A percentile compares a stretch with the other conserved stretches of the same genome.
Evolutionary conservation across 1,140 invertebrate genomes (phyloP).

Genomic region (Drosophila murphyi): DNA sequence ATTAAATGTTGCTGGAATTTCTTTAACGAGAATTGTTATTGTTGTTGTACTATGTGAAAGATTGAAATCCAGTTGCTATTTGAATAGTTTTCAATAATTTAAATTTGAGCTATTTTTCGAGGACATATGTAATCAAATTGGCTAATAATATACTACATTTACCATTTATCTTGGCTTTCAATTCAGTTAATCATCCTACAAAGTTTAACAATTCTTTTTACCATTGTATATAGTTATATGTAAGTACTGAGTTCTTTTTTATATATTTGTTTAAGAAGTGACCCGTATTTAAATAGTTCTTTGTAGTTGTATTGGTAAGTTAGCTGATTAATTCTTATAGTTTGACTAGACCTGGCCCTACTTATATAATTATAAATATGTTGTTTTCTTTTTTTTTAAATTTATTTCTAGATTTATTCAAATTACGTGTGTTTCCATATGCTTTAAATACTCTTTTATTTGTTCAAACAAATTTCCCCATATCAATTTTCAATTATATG

Average conservation of each 20-base stretch:
- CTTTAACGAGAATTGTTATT: slow-evolving; percentile 16
- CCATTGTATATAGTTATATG: slow-evolving; percentile 1
- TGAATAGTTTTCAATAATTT: slow-evolving; percentile 17
- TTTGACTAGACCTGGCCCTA: slow-evolving; percentile 33
- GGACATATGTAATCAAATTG: slow-evolving; percentile 25
- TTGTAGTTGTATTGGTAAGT: slow-evolving; percentile 38
- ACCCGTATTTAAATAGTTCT: slow-evolving; percentile 73
- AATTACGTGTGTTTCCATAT: slow-evolving; percentile 2
- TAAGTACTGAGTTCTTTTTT: slow-evolving; percentile 12
- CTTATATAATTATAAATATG: slow-evolving; percentile 23
- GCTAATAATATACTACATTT: slow-evolving; percentile 34
- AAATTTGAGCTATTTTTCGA: slow-evolving; percentile 18
- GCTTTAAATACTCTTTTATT: background rate
- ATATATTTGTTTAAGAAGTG: slow-evolving; percentile 54
- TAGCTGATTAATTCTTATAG: slow-evolving; percentile 23
- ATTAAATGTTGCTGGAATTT: background rate
- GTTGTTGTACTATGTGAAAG: slow-evolving; percentile 3
- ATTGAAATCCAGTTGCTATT: slow-evolving; percentile 24
- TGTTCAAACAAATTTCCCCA: background rate
- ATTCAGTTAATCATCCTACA: slow-evolving; percentile 6
- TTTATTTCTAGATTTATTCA: slow-evolving; percentile 29
- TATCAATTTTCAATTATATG: background rate
- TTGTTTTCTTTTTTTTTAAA: slow-evolving; percentile 5
- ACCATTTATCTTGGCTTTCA: slow-evolving; percentile 1
- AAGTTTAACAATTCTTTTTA: slow-evolving; percentile 30